These are phyloP conservation scores for Aleiodes sp. DNA, from an alignment of 1,140 invertebrate species.

Conservation along the genomic window DNA sequence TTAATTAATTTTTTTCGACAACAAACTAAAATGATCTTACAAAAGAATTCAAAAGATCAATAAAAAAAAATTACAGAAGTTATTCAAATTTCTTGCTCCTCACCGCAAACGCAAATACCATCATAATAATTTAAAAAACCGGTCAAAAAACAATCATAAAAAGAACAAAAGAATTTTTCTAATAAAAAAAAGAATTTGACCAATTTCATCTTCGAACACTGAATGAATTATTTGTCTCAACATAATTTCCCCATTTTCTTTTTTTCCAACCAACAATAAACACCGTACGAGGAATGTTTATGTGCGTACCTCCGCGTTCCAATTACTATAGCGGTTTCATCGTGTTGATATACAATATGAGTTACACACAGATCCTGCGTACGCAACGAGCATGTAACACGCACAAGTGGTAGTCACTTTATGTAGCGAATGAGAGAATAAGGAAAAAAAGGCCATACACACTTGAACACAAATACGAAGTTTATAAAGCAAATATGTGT, in stretches of 20 bases:
- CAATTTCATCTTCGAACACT: background rate
- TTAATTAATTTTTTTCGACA: no score
- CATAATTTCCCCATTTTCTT: conserved; percentile 2
- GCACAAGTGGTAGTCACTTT: background rate
- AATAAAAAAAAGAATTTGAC: no score
- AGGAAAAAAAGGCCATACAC: background rate
- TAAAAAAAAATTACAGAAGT: no score
- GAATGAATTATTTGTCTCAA: background rate
- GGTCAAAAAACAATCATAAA: no score
- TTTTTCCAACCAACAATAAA: conserved; percentile 36
- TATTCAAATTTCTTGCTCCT: no score
- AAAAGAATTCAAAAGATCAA: no score
- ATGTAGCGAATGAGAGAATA: background rate
- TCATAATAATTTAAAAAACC: no score
- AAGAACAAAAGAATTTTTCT: no score
- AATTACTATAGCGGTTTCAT: conserved; percentile 25
- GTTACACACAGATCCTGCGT: background rate
- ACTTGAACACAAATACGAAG: background rate
- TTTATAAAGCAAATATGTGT: background rate
- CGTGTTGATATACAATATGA: conserved; percentile 2
- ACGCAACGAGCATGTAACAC: conserved; percentile 24
- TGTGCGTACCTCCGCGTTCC: conserved; percentile 17
- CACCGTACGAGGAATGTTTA: background rate
- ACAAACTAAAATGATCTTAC: no score
- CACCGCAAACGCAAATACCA: no score